Evolutionary conservation across 2,113 vertebrate genomes (phyloP).

Genomic region (Argyrosomus japonicus): DNA sequence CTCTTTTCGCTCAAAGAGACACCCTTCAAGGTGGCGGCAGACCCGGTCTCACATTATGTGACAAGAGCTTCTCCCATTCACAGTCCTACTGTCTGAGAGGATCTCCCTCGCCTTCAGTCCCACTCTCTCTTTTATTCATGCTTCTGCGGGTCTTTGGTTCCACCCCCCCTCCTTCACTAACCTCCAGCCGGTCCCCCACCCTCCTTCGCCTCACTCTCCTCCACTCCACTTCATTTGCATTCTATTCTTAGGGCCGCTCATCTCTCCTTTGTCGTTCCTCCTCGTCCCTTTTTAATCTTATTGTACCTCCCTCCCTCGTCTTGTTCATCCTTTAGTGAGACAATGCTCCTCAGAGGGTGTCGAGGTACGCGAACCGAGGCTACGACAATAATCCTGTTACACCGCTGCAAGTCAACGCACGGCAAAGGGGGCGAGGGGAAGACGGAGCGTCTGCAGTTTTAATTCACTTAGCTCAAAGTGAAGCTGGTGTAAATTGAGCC

Average conservation of each 20-base stretch:
- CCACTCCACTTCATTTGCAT: conserved; percentile 65
- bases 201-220: conserved; percentile 22
- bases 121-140: conserved; percentile 76
- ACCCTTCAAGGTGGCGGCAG: conserved; percentile 57
- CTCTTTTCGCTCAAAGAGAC: conserved; percentile 57
- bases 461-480: conserved; percentile 53
- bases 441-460: conserved; percentile 31
- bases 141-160: conserved; percentile 46
- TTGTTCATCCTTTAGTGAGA: conserved; percentile 53
- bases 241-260: conserved; percentile 73
- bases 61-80: conserved; percentile 68
- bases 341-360: conserved; percentile 57
- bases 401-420: conserved; percentile 33
- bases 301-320: conserved; percentile 57
- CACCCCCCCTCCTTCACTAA: neutral
- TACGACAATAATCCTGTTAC: conserved; percentile 65
- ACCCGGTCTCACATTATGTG: conserved; percentile 66
- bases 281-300: conserved; percentile 71
- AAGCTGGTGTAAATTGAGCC: conserved; percentile 36
- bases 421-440: neutral
- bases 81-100: conserved; percentile 63
- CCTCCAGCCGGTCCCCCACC: conserved; percentile 2
- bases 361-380: conserved; percentile 45
- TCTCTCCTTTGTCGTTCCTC: conserved; percentile 67
- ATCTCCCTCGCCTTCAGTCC: conserved; percentile 74